Base-by-base conservation (phyloP, 1,140 invertebrate genomes). In the Drusus annulatus region DNA sequence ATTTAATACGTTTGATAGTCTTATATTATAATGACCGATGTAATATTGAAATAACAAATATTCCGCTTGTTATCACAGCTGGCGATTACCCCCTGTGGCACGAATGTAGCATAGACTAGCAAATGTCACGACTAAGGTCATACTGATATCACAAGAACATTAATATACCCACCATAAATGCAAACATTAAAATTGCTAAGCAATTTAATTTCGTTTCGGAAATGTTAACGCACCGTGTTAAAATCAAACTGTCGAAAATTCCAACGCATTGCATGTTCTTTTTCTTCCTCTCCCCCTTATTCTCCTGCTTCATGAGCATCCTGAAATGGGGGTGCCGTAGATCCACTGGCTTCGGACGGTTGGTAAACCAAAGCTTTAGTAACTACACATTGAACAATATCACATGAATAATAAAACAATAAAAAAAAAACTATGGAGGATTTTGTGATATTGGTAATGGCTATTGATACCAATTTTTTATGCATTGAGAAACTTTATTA, bases 71-170 rank as follows among this genome's bases (percentile, higher is more conserved):
- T 23, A 23, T 60, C 56, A 21, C 23, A 60, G 17, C 3, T 10
- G 16, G 10, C 21, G 56, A 60, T 60, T 60, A 60, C 56, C 56
- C 56, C 56, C 56, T 60, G 56, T 23, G 17, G 56, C 6, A 60
- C 19, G 2, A 6, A 60, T 2, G 21, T 21, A 60, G 13, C 17
- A 17, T 45, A 45, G 36, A 45, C 8, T 15, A 23, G 17, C 13
- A 21, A 23, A 60, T 60, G 56, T 60, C 56, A 60, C 23, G 56
- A 21, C 23, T 60, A 21, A 60, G 56, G 56, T 60, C 56, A 60
- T 3, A 60, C 17, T 23, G 17, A 17, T 23, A 60, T 17, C 16
- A 21, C 21, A 1, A 58, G 4, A 17, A 19, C 17, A 58, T 58
- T 17, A 58, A 19, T 56, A 19, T 17, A 17, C 5, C n/a, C 8